phyloP scores from a whole-genome alignment of 2,888 invertebrate species.

The Clanis bilineata region DNA sequence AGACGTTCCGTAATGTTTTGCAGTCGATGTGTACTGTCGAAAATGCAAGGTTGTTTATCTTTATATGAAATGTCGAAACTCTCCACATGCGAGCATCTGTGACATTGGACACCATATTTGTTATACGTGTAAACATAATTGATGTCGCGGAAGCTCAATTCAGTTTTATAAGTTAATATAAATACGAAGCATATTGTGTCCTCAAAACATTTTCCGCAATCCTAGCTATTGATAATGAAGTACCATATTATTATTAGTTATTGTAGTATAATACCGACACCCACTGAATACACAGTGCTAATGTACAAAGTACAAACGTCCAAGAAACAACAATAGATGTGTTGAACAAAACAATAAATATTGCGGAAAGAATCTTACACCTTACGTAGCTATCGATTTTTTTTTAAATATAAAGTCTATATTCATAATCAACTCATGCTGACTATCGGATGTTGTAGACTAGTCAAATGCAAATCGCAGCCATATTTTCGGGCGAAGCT shows the following conservation, averaged over 20 bases:
- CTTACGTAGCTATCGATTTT: background rate
- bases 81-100: background rate
- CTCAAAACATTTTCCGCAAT: constrained; percentile 4
- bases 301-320: background rate
- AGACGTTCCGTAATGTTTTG: constrained; percentile 9
- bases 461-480: too few species aligned
- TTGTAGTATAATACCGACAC: background rate
- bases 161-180: constrained; percentile 8
- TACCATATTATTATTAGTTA: background rate
- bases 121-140: constrained; percentile 6
- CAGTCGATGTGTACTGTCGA: constrained; percentile 47
- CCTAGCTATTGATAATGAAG: background rate
- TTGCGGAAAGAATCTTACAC: background rate
- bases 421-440: background rate
- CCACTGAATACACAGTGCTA: constrained; percentile 1
- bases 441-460: too few species aligned
- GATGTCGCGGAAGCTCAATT: constrained; percentile 9
- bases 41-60: constrained; percentile 48
- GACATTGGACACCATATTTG: constrained; percentile 1
- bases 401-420: background rate
- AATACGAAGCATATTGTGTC: constrained; percentile 13
- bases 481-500: too few species aligned
- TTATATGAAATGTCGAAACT: constrained; percentile 38
- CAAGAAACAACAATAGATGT: background rate
- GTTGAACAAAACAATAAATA: background rate